A percentile compares a stretch with the other conserved stretches of the same genome.
Evolutionary conservation across 2,113 vertebrate species (phyloP).

Genomic region (Coreoperca whiteheadi): DNA sequence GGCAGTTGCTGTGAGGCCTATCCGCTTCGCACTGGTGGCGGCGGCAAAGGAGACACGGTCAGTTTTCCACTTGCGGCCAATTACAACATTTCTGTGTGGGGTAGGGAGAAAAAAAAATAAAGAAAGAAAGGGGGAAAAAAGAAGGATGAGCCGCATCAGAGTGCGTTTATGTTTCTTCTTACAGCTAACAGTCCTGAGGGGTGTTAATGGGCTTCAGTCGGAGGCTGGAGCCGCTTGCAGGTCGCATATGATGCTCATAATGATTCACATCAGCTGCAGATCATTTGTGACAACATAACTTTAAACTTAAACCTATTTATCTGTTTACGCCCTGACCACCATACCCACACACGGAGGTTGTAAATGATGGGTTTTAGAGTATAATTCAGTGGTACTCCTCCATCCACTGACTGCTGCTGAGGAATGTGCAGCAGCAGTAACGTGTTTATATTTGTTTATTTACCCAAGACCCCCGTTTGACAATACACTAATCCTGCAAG

Average conservation of each 20-base stretch:
- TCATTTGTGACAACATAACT: conserved; percentile 39
- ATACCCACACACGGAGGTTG: not conserved
- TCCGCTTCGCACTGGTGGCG: conserved; percentile 44
- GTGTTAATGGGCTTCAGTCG: conserved; percentile 27
- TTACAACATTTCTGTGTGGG: conserved; percentile 50
- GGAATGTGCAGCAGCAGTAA: conserved; percentile 71
- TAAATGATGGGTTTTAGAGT: not conserved
- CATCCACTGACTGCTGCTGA: conserved; percentile 64
- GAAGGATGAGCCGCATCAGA: conserved; percentile 48
- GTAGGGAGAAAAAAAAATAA: not conserved
- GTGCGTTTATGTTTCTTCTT: conserved; percentile 23
- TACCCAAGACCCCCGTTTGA: conserved; percentile 31
- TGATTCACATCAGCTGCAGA: conserved; percentile 28
- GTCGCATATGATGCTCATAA: conserved; percentile 16
- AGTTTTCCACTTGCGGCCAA: conserved; percentile 52
- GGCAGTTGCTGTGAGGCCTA: conserved; percentile 69
- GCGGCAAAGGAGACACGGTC: conserved; percentile 54
- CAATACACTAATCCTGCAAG: conserved; percentile 19
- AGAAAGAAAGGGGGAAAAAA: not conserved
- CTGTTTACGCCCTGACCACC: not conserved
- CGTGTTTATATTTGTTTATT: conserved; percentile 62
- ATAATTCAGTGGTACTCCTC: not conserved
- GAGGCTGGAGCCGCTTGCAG: conserved; percentile 10
- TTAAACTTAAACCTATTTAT: conserved; percentile 25
- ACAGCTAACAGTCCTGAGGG: conserved; percentile 43